phyloP scores from a whole-genome alignment of 2,797 vertebrate species.

The Scarus forsteni region DNA sequence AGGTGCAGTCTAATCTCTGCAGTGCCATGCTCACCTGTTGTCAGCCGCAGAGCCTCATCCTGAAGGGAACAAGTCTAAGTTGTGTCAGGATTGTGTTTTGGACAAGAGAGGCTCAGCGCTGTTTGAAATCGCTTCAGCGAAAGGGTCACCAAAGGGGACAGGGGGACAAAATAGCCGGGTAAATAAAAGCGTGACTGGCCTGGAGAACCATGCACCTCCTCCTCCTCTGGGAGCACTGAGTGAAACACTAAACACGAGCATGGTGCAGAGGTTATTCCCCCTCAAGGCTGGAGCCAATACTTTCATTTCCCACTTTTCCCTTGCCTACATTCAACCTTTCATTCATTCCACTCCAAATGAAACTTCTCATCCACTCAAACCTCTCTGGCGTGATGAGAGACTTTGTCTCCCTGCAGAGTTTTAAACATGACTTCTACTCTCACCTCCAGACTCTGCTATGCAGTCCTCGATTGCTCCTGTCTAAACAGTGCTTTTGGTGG shows the following conservation, averaged over 20 bases:
- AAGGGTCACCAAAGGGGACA: constrained; percentile 46
- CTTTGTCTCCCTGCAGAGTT: constrained; percentile 53
- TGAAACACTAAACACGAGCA: constrained; percentile 52
- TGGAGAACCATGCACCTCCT: constrained; percentile 48
- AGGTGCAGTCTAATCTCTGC: constrained; percentile 14
- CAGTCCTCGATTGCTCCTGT: constrained; percentile 34
- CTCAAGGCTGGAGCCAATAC: constrained; percentile 39
- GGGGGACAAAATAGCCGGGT: constrained; percentile 50
- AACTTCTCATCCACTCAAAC: constrained; percentile 56
- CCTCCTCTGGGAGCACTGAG: constrained; percentile 54
- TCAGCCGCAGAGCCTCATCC: constrained; percentile 11
- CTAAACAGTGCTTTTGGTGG: constrained; percentile 33
- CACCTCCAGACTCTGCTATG: constrained; percentile 51
- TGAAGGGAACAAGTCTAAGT: constrained; percentile 27
- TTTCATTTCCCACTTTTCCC: constrained; percentile 46
- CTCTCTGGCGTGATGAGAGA: constrained; percentile 48
- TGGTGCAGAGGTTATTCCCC: constrained; percentile 50
- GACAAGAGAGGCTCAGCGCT: constrained; percentile 16
- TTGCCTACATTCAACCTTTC: constrained; percentile 41
- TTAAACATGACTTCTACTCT: constrained; percentile 59
- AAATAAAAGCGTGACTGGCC: constrained; percentile 52
- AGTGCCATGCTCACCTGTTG: background rate
- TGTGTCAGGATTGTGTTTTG: constrained; percentile 45
- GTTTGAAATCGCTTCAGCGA: constrained; percentile 25
- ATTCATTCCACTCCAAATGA: constrained; percentile 54